A percentile compares a stretch with the other conserved stretches of the same genome.
Conservation (phyloP, 1,140 invertebrate genomes). For the Luehdorfia chinensis region DNA sequence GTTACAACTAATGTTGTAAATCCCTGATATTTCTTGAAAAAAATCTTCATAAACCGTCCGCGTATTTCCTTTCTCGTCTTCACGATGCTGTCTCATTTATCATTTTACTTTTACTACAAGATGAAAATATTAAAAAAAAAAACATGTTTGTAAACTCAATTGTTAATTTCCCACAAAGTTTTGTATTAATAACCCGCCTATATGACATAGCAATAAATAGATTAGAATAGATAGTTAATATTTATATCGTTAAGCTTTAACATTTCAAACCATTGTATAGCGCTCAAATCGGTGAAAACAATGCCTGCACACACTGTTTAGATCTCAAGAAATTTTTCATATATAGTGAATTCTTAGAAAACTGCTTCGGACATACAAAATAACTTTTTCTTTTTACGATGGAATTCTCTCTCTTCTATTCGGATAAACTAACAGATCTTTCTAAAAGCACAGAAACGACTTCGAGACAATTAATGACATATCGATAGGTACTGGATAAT, state of each 20-base stretch:
- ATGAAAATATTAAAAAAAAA: constrained; percentile 13
- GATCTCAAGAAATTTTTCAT: too few relatives aligned
- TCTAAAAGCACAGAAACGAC: too few relatives aligned
- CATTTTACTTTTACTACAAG: constrained; percentile 8
- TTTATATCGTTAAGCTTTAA: constrained; percentile 66
- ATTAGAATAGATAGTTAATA: constrained; percentile 68
- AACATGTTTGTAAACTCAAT: constrained; percentile 42
- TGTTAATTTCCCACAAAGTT: constrained; percentile 56
- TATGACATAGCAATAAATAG: constrained; percentile 75
- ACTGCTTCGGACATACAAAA: too few relatives aligned
- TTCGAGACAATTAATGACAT: constrained; percentile 49
- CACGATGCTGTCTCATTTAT: constrained; percentile 22
- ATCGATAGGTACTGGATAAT: constrained; percentile 58
- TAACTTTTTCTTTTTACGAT: too few relatives aligned
- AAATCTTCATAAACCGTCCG: constrained; percentile 17
- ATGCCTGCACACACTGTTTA: too few relatives aligned
- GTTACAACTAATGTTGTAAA: not conserved
- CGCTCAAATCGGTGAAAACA: constrained; percentile 35
- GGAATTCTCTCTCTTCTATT: too few relatives aligned
- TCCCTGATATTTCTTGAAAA: not conserved
- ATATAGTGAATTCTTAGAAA: too few relatives aligned
- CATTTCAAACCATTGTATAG: constrained; percentile 41
- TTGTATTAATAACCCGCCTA: constrained; percentile 71
- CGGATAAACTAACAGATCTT: too few relatives aligned
- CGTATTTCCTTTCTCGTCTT: constrained; percentile 6